Base-by-base conservation (phyloP, 2,888 invertebrate species). In the Drosophila meridiana region DNA sequence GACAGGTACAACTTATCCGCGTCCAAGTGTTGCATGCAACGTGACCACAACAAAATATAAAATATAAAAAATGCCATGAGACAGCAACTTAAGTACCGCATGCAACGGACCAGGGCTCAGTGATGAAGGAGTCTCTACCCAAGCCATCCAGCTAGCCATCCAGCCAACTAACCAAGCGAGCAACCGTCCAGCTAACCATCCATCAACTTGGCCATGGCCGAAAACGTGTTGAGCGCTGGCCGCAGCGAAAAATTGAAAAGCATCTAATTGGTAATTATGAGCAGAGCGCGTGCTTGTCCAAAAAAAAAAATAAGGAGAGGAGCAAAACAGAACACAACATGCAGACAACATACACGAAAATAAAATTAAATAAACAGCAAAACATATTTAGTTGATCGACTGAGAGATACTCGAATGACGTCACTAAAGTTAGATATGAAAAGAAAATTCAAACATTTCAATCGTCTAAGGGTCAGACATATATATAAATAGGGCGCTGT, bases 241-340 rank as follows among this genome's bases (percentile, higher is more conserved):
- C 82, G 59, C 76, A 78, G 69, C 83, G 73, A 82, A 76, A 82
- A 84, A 83, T 85, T 89, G 85, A 87, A 88, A 86, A 88, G 80
- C 85, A 80, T 86, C 87, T 88, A 89, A 89, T 87, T 88, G 85
- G 83, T 89, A 85, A 86, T 87, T 83, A 87, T 89, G 84, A 81
- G 74, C 72, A 73, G 73, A 88, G 88, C 88, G 84, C 89, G 88
- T 87, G 89, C 85, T 83, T 82, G 73, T 76, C 81, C 59, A 76
- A 78, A 71, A 69, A 80, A 60, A 60, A 48, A 34, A 42, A 30
- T 13, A 42, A 45, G 52, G 52, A 56, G 20, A 52, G 62, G 40
- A 63, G 58, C 28, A 66, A 64, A 72, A 66, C 53, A 69, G 53
- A 78, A 64, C 65, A 67, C n/a, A 67, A 75, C 65, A 64, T 63